Base-by-base conservation (phyloP, 1,140 invertebrate genomes). In the Limonius californicus region DNA sequence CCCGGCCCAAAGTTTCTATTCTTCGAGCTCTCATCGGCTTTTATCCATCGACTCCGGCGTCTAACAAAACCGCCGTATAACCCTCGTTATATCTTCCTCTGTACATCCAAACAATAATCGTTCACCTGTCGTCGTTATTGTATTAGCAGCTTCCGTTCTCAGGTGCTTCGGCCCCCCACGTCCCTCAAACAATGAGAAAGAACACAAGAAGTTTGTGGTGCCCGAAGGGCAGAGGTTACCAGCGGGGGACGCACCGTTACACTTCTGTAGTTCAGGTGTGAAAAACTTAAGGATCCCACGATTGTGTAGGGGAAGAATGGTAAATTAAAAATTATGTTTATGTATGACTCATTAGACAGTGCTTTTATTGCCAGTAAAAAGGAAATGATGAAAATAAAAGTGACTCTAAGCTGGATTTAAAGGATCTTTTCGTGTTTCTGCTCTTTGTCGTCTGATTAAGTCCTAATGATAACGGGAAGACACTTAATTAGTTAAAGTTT, bases 141-240 rank as follows among this genome's bases (percentile, higher is more conserved):
- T 50, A 50, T 50, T 50, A 50, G 45, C 45, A 50, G 45, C 45
- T 50, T 50, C 45, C 45, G 45, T 50, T 50, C 45, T 50, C 45
- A 50, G 45, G 45, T 50, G 45, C 4, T 50, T 50, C 45, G 20
- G n/a, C 16, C 45, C 45, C 20, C 45, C 9, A 2, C 45, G 2
- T 2, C 20, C 45, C 20, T 50, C 45, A 18, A 50, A 50, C 45
- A 50, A 50, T 50, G 16, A 21, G 45, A 50, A 50, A 19, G 20
- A 39, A 39, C 9, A 27, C 9, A 27, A 27, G 35, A n/a, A 39
- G 35, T 39, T 39, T 7, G n/a, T 11, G 35, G 35, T 39, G 35
- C 23, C 23, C 23, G 23, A 27, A 27, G 23, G 23, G 23, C 23
- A 45, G 42, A 45, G n/a, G 42, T 45, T 18, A 18, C 2, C 6